Conservation (phyloP, 2,113 vertebrate species). For the Zosterops pallidus region DNA sequence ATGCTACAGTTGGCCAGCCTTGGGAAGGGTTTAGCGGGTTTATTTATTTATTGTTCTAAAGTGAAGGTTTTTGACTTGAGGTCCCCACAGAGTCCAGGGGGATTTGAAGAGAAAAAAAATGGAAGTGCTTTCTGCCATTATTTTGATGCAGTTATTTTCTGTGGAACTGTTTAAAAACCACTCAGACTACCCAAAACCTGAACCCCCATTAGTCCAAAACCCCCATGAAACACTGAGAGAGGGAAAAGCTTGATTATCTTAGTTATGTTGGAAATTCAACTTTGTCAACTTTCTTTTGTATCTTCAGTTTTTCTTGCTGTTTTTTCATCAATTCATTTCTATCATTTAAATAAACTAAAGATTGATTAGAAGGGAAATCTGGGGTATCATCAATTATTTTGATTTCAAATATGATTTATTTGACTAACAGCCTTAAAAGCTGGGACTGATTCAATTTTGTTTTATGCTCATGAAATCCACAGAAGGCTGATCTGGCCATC, state of each 20-base stretch:
- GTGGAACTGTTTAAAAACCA: neutral
- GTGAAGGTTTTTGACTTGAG: conserved; percentile 85
- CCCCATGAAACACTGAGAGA: neutral
- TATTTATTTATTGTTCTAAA: conserved; percentile 88
- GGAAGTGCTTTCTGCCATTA: conserved; percentile 58
- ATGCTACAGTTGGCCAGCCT: conserved; percentile 82
- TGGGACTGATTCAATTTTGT: conserved; percentile 70
- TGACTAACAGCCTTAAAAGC: conserved; percentile 73
- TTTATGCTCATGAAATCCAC: conserved; percentile 63
- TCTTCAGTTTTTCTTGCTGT: neutral
- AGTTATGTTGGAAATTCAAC: neutral
- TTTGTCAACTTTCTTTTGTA: neutral
- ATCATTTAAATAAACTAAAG: conserved; percentile 49
- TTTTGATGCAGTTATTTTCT: neutral
- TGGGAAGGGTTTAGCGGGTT: conserved; percentile 76
- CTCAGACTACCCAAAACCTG: neutral
- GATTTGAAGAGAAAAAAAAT: conserved; percentile 58
- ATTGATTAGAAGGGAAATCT: conserved; percentile 60
- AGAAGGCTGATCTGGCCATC: conserved; percentile 48
- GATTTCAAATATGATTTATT: conserved; percentile 63
- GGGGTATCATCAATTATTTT: conserved; percentile 52
- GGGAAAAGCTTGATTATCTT: neutral
- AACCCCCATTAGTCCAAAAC: neutral
- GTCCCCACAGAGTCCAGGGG: conserved; percentile 68
- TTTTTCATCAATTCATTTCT: conserved; percentile 51